Conservation (phyloP, 2,113 vertebrate species). For the Catharus minimus region DNA sequence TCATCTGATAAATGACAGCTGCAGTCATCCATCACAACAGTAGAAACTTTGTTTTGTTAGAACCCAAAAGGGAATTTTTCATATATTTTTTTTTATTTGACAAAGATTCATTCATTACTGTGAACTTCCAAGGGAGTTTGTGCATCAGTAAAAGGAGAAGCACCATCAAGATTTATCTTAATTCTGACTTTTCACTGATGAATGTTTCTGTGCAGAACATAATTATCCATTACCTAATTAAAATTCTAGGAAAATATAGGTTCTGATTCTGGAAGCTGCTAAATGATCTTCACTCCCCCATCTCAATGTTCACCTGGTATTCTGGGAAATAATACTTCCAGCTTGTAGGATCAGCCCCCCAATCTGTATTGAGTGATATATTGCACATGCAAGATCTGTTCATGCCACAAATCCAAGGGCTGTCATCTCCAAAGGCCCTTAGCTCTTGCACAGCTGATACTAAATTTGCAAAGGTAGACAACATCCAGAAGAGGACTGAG, state of each 20-base stretch:
- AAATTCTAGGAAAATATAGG: background rate
- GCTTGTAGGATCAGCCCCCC: background rate
- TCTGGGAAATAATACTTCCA: background rate
- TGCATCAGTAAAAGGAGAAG: background rate
- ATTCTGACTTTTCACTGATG: background rate
- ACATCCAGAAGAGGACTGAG: background rate
- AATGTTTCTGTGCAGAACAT: background rate
- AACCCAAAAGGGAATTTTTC: background rate
- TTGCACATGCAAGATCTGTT: background rate
- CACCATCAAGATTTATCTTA: background rate
- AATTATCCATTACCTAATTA: constrained; percentile 20
- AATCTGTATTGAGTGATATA: background rate
- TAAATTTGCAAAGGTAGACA: background rate
- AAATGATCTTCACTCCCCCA: background rate
- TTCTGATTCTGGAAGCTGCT: background rate
- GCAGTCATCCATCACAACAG: constrained; percentile 13
- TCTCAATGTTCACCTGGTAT: background rate
- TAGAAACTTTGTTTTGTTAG: background rate
- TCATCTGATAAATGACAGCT: constrained; percentile 10
- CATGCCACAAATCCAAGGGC: background rate
- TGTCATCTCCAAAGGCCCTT: background rate
- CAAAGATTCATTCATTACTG: background rate
- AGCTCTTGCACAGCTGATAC: background rate
- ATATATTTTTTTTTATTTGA: background rate
- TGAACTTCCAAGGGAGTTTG: background rate